phyloP scores from a whole-genome alignment of 2,888 invertebrate genomes.

The Acanthosepion pharaonis region DNA sequence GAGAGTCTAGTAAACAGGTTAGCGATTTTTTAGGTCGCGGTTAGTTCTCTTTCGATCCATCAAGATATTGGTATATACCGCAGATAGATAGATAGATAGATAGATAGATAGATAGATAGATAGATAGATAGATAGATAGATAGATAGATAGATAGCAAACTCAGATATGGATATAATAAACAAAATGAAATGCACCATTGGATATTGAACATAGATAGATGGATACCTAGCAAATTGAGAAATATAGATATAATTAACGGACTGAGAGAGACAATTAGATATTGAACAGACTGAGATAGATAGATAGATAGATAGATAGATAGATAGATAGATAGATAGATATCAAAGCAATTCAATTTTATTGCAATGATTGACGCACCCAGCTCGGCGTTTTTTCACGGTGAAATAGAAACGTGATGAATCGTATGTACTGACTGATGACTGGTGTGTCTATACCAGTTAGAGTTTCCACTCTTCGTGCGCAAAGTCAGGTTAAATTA shows the following conservation, averaged over 20 bases:
- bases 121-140: background rate
- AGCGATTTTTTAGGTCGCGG: too few species aligned
- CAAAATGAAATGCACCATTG: too few species aligned
- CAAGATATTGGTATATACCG: too few species aligned
- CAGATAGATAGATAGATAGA: background rate
- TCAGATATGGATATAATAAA: too few species aligned
- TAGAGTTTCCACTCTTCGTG: background rate
- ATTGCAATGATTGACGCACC: background rate
- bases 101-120: background rate
- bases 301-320: background rate
- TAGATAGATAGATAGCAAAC: background rate
- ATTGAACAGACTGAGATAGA: too few species aligned
- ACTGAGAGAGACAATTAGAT: too few species aligned
- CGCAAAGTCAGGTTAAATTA: background rate
- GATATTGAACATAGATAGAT: too few species aligned
- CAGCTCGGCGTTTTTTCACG: background rate
- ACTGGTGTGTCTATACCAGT: background rate
- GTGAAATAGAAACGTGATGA: background rate
- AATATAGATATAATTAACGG: too few species aligned
- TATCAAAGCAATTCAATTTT: background rate
- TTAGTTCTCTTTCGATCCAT: too few species aligned
- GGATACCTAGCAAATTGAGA: too few species aligned
- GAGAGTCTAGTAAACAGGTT: too few species aligned
- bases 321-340: background rate
- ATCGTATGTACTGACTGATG: background rate